Conservation (phyloP, 2,797 vertebrate species). For the Pristis pectinata region DNA sequence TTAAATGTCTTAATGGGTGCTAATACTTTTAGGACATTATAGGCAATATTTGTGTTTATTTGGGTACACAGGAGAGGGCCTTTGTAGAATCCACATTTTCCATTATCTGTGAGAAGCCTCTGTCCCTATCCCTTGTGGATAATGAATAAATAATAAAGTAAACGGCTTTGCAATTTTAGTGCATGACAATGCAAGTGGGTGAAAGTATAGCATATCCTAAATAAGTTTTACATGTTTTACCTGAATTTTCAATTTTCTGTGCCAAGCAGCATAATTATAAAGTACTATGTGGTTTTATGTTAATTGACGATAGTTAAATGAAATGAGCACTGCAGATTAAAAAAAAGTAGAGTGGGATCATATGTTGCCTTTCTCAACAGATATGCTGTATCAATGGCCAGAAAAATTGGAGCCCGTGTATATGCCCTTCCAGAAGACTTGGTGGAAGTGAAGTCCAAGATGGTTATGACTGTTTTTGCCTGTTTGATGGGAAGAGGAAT, state of each 20-base stretch:
- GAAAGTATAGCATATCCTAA: not conserved
- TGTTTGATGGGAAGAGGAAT: constrained; percentile 95
- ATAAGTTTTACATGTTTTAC: not conserved
- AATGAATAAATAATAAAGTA: too few relatives aligned
- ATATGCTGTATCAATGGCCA: constrained; percentile 89
- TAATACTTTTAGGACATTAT: too few relatives aligned
- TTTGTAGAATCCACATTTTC: too few relatives aligned
- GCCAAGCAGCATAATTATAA: not conserved
- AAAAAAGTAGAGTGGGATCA: not conserved
- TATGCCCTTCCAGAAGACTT: constrained; percentile 91
- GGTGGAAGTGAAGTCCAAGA: constrained; percentile 89
- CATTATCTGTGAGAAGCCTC: too few relatives aligned
- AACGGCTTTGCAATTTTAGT: not conserved
- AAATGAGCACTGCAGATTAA: not conserved
- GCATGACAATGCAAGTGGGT: not conserved
- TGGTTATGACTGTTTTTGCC: constrained; percentile 98
- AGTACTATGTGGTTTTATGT: not conserved
- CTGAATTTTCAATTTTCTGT: not conserved
- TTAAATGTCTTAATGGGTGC: too few relatives aligned
- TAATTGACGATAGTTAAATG: not conserved
- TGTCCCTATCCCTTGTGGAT: too few relatives aligned
- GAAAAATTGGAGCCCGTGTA: constrained; percentile 87
- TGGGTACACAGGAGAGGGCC: too few relatives aligned
- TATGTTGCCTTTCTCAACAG: constrained; percentile 51
- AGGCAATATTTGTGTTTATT: too few relatives aligned